Evolutionary conservation across 2,797 vertebrate genomes (phyloP), one percentile per base, ranked within the genome.

Genomic region (Sorex maritimensis): DNA sequence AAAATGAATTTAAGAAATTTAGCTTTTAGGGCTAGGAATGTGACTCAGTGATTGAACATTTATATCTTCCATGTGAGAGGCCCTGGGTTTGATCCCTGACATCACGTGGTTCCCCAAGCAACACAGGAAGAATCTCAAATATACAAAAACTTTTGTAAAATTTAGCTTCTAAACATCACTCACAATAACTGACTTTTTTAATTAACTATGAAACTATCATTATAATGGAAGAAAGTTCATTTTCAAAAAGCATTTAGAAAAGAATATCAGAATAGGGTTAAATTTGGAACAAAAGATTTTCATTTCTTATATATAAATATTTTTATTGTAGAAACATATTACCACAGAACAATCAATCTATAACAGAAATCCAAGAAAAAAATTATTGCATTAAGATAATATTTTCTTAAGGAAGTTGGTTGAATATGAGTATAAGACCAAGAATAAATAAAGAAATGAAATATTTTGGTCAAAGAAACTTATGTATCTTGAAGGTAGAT

Each of bases 1-100:
- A 26, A 86, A 34, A 82, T 6, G 83, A 69, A 34, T 87, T 78
- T 68, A 23, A 86, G 93, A 84, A 17, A 34, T 55, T 91, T 90
- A 55, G 9, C 28, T 41, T 38, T 44, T 74, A 74, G 63, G 49
- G 52, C 75, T 75, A 83, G 5, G 41, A 44, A 44, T 44, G 41
- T 69, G 58, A 44, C 52, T 87, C 24, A 46, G 17, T 61, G 58
- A 23, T 61, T 19, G 1, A 61, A 61, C 19, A 61, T 21, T 61
- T 61, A 15, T 21, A 19, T 61, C 17, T 61, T 21, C 7, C 58
- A 61, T 61, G 4, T 61, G 58, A 17, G 19, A 61, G 17, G 58
- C 58, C 14, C 55, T 58, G 55, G 55, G 55, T 58, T 58, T 6
- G 15, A 61, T 61, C 21, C 58, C 6, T 61, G 21, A 17, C 15